Conservation (phyloP, 2,797 vertebrate genomes). For the Enoplosus armatus region DNA sequence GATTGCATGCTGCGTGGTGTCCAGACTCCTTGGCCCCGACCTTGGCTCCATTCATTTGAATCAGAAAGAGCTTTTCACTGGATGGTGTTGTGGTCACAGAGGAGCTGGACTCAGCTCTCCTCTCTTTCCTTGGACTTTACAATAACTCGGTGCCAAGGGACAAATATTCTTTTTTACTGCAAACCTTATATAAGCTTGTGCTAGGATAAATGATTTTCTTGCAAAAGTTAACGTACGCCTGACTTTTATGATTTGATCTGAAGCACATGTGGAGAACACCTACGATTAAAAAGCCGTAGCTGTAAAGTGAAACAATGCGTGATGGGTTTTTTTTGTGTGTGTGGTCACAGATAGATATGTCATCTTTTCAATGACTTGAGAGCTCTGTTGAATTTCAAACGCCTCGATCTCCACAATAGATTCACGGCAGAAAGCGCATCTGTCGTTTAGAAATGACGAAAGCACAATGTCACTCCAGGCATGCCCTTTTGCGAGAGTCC, state of each 20-base stretch:
- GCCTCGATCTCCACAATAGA: conserved; percentile 15
- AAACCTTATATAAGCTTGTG: conserved; percentile 66
- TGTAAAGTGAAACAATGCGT: conserved; percentile 50
- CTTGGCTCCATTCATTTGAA: conserved; percentile 59
- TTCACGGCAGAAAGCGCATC: conserved; percentile 24
- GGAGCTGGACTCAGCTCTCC: conserved; percentile 57
- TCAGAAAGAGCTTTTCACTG: conserved; percentile 67
- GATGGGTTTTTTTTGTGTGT: conserved; percentile 6
- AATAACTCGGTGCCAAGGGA: conserved; percentile 64
- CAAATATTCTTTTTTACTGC: conserved; percentile 68
- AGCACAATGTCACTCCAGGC: conserved; percentile 48
- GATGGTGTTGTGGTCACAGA: conserved; percentile 56
- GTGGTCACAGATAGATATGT: conserved; percentile 13
- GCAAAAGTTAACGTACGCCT: conserved; percentile 52
- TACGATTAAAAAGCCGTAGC: conserved; percentile 40
- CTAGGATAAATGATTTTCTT: conserved; percentile 68
- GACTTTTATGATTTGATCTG: conserved; percentile 68
- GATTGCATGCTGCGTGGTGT: conserved; percentile 55
- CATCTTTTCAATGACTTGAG: conserved; percentile 25
- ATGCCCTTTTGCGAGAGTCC: conserved; percentile 44
- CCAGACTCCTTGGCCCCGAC: conserved; percentile 59
- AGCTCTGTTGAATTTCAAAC: conserved; percentile 33
- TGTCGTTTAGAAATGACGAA: conserved; percentile 36
- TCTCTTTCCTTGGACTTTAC: conserved; percentile 52
- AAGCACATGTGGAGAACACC: conserved; percentile 69